Conservation (phyloP, 2,113 vertebrate genomes). For the Tragelaphus strepsiceros region DNA sequence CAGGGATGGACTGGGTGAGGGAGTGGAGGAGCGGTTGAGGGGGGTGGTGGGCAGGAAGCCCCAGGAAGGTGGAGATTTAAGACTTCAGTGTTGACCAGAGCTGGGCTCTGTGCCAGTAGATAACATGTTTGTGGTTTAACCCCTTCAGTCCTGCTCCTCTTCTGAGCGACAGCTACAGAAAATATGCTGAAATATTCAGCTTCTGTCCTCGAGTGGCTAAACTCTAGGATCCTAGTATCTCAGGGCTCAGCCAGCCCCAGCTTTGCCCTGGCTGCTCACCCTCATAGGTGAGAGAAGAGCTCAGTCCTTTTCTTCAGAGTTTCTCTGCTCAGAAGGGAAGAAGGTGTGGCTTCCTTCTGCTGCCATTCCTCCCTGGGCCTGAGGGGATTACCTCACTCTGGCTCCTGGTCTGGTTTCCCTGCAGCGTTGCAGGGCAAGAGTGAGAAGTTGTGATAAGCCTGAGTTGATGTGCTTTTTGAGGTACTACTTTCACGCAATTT, state of each 20-base stretch:
- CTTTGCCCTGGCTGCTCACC: neutral
- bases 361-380: neutral
- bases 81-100: neutral
- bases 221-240: neutral
- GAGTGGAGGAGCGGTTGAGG: neutral
- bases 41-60: neutral
- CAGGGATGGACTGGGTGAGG: neutral
- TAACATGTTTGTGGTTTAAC: neutral
- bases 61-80: neutral
- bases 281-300: neutral
- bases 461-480: neutral
- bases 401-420: neutral
- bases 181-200: neutral
- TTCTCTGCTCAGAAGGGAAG: neutral
- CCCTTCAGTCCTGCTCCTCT: neutral
- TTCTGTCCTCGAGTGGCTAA: neutral
- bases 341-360: neutral
- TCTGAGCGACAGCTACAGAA: neutral
- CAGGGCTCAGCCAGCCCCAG: neutral
- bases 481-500: rapidly evolving
- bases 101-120: neutral
- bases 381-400: neutral
- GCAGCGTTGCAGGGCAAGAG: too few relatives aligned
- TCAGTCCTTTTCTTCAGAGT: neutral
- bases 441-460: neutral